Evolutionary conservation across 2,113 vertebrate species (phyloP).

Genomic region (Stictonetta naevosa): DNA sequence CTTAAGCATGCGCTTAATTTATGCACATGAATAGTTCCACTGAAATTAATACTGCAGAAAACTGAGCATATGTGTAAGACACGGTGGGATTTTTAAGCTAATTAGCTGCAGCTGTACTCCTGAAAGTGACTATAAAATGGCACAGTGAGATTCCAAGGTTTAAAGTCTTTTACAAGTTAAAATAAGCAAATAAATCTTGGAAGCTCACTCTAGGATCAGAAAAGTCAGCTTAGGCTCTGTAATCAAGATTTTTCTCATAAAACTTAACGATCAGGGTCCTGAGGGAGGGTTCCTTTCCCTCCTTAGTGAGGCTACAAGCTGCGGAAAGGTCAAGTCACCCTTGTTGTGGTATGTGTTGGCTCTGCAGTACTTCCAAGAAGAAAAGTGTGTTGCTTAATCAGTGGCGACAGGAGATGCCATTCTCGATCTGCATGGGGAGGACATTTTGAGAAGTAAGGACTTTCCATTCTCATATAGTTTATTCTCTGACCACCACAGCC

Average conservation of each 20-base stretch:
- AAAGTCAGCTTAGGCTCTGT: neutral
- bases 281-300: neutral
- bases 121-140: neutral
- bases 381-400: fast-evolving
- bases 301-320: neutral
- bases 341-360: neutral
- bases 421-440: fast-evolving
- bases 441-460: neutral
- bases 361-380: neutral
- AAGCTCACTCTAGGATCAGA: neutral
- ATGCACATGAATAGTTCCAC: slow-evolving; percentile 68
- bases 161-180: neutral
- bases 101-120: slow-evolving; percentile 43
- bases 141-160: neutral
- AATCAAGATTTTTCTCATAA: neutral
- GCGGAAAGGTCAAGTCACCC: neutral
- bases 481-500: neutral
- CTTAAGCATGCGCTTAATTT: slow-evolving; percentile 70
- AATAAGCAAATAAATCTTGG: neutral
- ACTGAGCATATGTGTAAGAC: slow-evolving; percentile 58
- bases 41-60: slow-evolving; percentile 68
- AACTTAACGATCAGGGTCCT: neutral
- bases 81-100: slow-evolving; percentile 22
- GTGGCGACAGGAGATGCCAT: neutral
- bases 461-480: neutral